Evolutionary conservation across 2,113 vertebrate genomes (phyloP).

Genomic region (Hippopotamus amphibius): DNA sequence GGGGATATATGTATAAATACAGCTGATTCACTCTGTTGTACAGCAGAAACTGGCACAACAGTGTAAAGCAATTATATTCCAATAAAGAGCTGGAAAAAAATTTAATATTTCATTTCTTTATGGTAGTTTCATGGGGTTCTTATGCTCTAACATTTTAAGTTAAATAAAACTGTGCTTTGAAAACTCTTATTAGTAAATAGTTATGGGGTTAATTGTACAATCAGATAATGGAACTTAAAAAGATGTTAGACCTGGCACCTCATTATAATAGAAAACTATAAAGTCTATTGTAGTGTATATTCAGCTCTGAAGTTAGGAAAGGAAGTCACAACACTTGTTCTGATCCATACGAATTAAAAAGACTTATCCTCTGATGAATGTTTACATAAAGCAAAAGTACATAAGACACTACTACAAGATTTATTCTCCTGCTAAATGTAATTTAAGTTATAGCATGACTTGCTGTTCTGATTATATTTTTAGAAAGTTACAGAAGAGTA

Average conservation of each 20-base stretch:
- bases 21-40: too few species aligned
- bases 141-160: slow-evolving; percentile 37
- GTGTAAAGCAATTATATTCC: too few species aligned
- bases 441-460: neutral
- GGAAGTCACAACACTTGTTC: neutral
- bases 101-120: neutral
- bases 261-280: neutral
- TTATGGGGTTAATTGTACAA: neutral
- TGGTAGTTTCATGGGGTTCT: neutral
- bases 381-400: slow-evolving; percentile 42
- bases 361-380: neutral
- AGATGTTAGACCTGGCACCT: neutral
- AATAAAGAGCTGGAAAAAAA: neutral
- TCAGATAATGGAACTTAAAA: slow-evolving; percentile 43
- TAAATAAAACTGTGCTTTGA: slow-evolving; percentile 50
- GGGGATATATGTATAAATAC: too few species aligned
- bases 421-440: slow-evolving; percentile 19
- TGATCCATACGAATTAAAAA: slow-evolving; percentile 3
- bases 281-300: neutral
- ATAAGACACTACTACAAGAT: neutral
- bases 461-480: neutral
- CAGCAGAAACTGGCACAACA: too few species aligned
- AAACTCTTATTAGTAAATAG: slow-evolving; percentile 17
- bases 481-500: slow-evolving; percentile 9
- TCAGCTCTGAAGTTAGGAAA: slow-evolving; percentile 15